Evolutionary conservation across 1,140 invertebrate genomes (phyloP), one percentile per base, ranked within the genome.

Genomic region (Bombus picipes): DNA sequence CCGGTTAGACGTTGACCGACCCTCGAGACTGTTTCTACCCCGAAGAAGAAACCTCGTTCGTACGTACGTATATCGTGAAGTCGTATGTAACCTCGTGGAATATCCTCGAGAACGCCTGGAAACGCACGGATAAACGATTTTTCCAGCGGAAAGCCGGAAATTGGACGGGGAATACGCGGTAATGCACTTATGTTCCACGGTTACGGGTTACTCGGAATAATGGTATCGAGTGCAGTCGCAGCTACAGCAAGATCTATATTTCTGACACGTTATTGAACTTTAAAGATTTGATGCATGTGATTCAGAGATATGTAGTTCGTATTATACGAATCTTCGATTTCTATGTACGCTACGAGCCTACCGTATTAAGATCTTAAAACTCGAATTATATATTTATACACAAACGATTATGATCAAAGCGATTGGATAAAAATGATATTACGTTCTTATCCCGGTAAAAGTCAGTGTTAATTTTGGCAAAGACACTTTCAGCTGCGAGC

Each of bases 71-170:
- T 53, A 22, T 39, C 18, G 53, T 47, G 43, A 70, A 72, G 79
- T 80, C 57, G 53, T 59, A n/a, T 22, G 32, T 5, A 22, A 25
- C 25, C 25, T 25, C n/a, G 15, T 10, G 5, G 28, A 22, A 73
- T 59, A 39, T 53, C 41, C 22, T 13, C 34, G 15, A 15, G 37
- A 37, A 28, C 32, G 65, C 18, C 62, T 74, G 74, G 74, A 57
- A 83, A 79, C 72, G 77, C 47, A 34, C 65, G 66, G 68, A 86
- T 86, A 88, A 89, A 85, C 47, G 77, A 81, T 89, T 85, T 81
- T 59, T 62, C 59, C 39, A 37, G 15, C 25, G 22, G 28, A 22
- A 74, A 78, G 18, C 13, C 47, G 65, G 57, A 75, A 81, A 89
- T 83, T 86, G 57, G 28, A 81, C 22, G 28, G 62, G 65, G 43